Evolutionary conservation across 2,113 vertebrate genomes (phyloP).

Genomic region (Myiopsitta monachus): DNA sequence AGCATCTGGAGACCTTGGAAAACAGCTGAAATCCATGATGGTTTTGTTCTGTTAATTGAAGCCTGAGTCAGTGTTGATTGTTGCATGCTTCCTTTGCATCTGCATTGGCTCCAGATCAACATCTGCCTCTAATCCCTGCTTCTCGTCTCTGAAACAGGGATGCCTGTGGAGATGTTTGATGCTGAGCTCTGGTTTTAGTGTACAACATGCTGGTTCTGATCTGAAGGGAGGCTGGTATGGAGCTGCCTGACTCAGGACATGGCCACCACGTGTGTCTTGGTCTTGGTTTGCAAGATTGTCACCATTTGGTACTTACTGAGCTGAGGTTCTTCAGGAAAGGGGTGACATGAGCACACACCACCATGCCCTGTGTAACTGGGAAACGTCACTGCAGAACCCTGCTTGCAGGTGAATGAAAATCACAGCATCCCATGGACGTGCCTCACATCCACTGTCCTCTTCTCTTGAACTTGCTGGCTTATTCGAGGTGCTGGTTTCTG

Average conservation of each 20-base stretch:
- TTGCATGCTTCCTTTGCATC: neutral
- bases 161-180: neutral
- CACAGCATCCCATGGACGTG: accelerated
- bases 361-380: neutral
- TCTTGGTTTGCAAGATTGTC: neutral
- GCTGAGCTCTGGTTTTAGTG: neutral
- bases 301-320: neutral
- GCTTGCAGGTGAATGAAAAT: neutral
- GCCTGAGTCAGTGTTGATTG: slow-evolving; percentile 15
- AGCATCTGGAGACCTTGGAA: neutral
- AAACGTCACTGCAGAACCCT: neutral
- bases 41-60: neutral
- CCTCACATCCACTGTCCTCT: neutral
- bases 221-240: neutral
- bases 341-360: accelerated
- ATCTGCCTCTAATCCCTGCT: slow-evolving; percentile 24
- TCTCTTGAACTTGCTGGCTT: neutral
- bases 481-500: neutral
- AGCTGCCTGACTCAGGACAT: neutral
- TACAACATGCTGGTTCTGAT: neutral
- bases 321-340: neutral
- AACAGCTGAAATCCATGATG: neutral
- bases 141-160: neutral
- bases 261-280: neutral
- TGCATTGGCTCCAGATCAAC: slow-evolving; percentile 37